Evolutionary conservation across 1,140 invertebrate genomes (phyloP).

Genomic region (Nasonia longicornis): DNA sequence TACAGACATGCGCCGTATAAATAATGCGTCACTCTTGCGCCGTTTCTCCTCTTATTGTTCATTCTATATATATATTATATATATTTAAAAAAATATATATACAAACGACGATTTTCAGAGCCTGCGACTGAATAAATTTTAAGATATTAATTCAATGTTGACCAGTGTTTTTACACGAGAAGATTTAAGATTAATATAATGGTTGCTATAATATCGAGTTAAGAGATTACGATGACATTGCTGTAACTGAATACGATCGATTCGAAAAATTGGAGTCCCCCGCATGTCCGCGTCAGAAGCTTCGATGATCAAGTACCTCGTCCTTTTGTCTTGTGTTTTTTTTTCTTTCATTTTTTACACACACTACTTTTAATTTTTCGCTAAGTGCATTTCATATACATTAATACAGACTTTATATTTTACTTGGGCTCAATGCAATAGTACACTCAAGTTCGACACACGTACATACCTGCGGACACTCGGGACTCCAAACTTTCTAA

Average conservation of each 20-base stretch:
- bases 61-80: slow-evolving; percentile 10
- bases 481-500: slow-evolving; percentile 14
- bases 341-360: background rate
- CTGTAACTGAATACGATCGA: slow-evolving; percentile 18
- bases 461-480: background rate
- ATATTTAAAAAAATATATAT: background rate
- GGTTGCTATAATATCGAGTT: background rate
- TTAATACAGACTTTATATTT: background rate
- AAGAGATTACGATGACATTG: slow-evolving; percentile 16
- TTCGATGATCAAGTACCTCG: background rate
- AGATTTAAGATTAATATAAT: slow-evolving; percentile 29
- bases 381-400: background rate
- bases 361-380: background rate
- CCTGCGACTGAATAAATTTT: slow-evolving; percentile 33
- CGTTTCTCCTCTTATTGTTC: slow-evolving; percentile 19
- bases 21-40: background rate
- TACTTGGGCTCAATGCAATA: slow-evolving; percentile 6
- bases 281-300: background rate
- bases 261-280: slow-evolving; percentile 11
- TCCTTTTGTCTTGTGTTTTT: background rate
- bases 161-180: slow-evolving; percentile 31
- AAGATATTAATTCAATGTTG: slow-evolving; percentile 34
- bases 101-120: background rate
- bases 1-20: background rate
- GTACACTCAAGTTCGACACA: background rate